Conservation (phyloP, 2,113 vertebrate species). For the Ginglymostoma cirratum region DNA sequence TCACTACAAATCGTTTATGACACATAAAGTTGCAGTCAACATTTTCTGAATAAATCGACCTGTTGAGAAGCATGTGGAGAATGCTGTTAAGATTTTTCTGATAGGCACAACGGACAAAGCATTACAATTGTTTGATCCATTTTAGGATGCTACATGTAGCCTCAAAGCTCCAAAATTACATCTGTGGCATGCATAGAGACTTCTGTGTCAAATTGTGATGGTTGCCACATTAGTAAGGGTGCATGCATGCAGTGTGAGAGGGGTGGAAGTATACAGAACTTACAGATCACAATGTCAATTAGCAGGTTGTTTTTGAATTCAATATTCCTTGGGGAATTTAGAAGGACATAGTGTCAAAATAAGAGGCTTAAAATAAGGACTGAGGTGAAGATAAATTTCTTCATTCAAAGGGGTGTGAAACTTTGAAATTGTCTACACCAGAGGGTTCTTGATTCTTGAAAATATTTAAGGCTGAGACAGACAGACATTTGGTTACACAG, state of each 20-base stretch:
- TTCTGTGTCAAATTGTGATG: not conserved
- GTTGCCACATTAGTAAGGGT: not conserved
- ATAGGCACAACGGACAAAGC: not conserved
- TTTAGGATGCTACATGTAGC: not conserved
- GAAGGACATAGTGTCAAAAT: no score
- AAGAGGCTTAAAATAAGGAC: no score
- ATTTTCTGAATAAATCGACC: not conserved
- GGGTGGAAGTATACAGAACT: not conserved
- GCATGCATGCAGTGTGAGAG: not conserved
- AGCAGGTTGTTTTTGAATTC: not conserved
- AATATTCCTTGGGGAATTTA: not conserved
- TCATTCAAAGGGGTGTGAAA: not conserved
- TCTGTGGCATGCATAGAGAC: not conserved
- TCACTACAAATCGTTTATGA: not conserved
- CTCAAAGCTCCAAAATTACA: not conserved
- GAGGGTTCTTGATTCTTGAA: not conserved
- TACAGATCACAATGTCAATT: not conserved
- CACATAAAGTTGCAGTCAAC: not conserved
- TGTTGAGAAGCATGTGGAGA: not conserved
- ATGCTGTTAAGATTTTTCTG: not conserved
- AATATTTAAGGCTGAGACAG: not conserved
- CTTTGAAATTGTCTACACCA: not conserved
- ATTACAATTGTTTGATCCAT: not conserved
- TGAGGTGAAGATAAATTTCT: not conserved
- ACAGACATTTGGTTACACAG: not conserved